These are phyloP conservation scores for Hippocampus comes DNA, from an alignment of 2,113 vertebrate species.

Conservation along the genomic window DNA sequence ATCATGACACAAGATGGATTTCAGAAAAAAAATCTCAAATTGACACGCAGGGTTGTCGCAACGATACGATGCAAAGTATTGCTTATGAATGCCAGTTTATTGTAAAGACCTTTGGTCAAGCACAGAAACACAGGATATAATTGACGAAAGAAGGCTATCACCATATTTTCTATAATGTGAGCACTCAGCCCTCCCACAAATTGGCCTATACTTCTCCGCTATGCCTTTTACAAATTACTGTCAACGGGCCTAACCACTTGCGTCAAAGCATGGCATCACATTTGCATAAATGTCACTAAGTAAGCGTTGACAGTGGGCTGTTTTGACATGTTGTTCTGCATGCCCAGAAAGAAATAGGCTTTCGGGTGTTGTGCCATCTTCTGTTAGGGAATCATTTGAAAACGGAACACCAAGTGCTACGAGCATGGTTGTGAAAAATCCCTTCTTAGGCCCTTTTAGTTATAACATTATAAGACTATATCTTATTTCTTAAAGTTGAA, in stretches of 20 bases:
- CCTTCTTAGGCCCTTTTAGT: background rate
- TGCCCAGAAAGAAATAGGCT: background rate
- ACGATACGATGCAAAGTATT: background rate
- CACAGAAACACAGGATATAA: background rate
- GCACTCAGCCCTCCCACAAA: background rate
- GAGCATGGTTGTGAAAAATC: background rate
- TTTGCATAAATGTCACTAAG: constrained; percentile 1
- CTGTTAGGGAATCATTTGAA: background rate
- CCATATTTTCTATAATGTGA: background rate
- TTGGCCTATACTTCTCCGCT: background rate
- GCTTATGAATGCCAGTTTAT: background rate
- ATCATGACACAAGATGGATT: too few species aligned
- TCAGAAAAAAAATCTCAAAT: background rate
- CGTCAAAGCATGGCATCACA: background rate
- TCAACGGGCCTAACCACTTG: background rate
- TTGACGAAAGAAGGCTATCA: background rate
- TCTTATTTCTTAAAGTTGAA: background rate
- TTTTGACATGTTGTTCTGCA: constrained; percentile 2
- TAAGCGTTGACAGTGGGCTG: background rate
- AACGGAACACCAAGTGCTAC: background rate
- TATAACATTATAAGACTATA: background rate
- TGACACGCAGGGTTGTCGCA: background rate
- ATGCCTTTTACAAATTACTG: background rate
- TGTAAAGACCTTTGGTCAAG: background rate
- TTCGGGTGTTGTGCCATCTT: background rate